Conservation (phyloP, 2,888 invertebrate genomes). For the Perizoma flavofasciatum region DNA sequence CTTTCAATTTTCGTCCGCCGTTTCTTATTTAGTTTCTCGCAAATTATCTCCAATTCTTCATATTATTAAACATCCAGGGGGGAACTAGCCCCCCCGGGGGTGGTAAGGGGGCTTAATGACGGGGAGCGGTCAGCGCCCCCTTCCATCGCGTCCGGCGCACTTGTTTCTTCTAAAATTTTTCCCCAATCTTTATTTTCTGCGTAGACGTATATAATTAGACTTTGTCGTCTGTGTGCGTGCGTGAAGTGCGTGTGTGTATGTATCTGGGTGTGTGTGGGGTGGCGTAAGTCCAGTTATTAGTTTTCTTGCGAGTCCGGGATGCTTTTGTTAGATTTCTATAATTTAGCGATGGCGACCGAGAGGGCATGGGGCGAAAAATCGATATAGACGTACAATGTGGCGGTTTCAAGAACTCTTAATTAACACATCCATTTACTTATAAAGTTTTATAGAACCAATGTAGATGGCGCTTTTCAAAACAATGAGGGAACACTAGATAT, state of each 20-base stretch:
- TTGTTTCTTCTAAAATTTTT: slow-evolving; percentile 84
- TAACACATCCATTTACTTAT: slow-evolving; percentile 36
- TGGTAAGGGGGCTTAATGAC: slow-evolving; percentile 72
- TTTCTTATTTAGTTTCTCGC: slow-evolving; percentile 85
- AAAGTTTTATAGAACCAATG: slow-evolving; percentile 12
- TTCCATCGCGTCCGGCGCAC: slow-evolving; percentile 68
- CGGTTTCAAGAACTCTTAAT: slow-evolving; percentile 44
- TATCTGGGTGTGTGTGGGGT: slow-evolving; percentile 52
- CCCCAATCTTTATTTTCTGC: slow-evolving; percentile 83
- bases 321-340: slow-evolving; percentile 84
- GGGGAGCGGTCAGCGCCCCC: slow-evolving; percentile 78
- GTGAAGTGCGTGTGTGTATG: slow-evolving; percentile 44
- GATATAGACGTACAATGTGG: slow-evolving; percentile 52
- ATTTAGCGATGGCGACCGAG: slow-evolving; percentile 73
- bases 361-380: slow-evolving; percentile 58
- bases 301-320: slow-evolving; percentile 80
- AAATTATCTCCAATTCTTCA: slow-evolving; percentile 85
- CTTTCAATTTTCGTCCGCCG: slow-evolving; percentile 81
- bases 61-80: slow-evolving; percentile 83
- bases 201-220: slow-evolving; percentile 83
- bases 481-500: too few species aligned
- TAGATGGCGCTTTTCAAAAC: slow-evolving; percentile 1
- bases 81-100: slow-evolving; percentile 67
- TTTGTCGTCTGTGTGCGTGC: slow-evolving; percentile 47
- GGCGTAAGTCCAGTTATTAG: slow-evolving; percentile 80